These are phyloP conservation scores for Etheostoma cragini DNA, from an alignment of 2,113 vertebrate genomes.

Conservation along the genomic window DNA sequence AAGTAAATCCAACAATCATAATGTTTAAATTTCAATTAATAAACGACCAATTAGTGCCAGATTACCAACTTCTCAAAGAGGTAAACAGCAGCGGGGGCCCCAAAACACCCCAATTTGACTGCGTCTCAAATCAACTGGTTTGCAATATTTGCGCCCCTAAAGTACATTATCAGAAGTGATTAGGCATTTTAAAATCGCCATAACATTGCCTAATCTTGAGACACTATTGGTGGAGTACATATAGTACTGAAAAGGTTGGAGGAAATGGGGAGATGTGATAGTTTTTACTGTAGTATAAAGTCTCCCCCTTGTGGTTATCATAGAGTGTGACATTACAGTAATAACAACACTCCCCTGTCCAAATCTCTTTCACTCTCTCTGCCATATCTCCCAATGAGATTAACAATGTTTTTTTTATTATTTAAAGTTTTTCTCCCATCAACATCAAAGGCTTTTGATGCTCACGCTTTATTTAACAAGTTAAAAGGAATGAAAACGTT, in stretches of 20 bases:
- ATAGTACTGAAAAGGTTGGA: not conserved
- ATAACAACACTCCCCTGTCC: not conserved
- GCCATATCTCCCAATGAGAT: not conserved
- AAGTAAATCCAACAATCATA: not conserved
- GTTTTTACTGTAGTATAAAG: constrained; percentile 8
- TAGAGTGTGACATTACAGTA: not conserved
- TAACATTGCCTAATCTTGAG: too few species aligned
- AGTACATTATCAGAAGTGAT: too few species aligned
- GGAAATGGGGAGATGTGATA: not conserved
- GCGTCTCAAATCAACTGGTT: not conserved
- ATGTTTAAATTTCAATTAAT: not conserved
- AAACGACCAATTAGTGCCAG: not conserved
- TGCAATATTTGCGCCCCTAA: too few species aligned
- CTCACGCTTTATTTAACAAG: not conserved
- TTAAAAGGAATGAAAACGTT: not conserved
- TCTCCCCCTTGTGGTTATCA: constrained; percentile 51
- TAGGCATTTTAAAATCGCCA: too few species aligned
- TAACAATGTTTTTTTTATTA: not conserved
- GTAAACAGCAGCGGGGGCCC: not conserved
- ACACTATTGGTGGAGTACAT: not conserved
- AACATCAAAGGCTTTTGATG: not conserved
- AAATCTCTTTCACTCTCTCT: not conserved
- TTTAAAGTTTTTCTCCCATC: not conserved
- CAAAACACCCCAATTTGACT: not conserved
- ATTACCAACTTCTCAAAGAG: not conserved